Conservation (phyloP, 2,888 invertebrate genomes). For the Galerucella calmariensis region DNA sequence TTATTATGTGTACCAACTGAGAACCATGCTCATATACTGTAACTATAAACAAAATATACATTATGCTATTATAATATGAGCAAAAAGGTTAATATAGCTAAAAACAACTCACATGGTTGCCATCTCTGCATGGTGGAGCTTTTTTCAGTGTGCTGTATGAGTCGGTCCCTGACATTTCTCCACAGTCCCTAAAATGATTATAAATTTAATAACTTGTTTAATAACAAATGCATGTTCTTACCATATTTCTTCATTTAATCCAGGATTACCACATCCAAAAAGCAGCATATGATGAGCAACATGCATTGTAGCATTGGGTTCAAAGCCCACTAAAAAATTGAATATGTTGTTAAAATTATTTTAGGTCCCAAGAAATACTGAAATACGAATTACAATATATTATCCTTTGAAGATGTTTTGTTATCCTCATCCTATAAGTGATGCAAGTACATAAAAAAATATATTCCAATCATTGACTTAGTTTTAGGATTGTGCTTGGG, state of each 20-base stretch:
- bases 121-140: conserved; percentile 81
- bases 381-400: background rate
- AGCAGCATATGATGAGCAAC: conserved; percentile 94
- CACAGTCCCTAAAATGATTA: conserved; percentile 80
- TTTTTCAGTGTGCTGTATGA: conserved; percentile 63
- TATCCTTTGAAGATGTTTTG: no score
- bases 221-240: conserved; percentile 60
- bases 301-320: conserved; percentile 90
- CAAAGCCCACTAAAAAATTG: conserved; percentile 82
- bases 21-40: no score
- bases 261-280: conserved; percentile 88
- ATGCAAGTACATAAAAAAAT: no score
- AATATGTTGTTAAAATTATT: conserved; percentile 2
- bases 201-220: conserved; percentile 15
- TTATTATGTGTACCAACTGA: no score
- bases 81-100: background rate
- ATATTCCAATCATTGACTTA: no score
- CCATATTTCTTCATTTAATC: conserved; percentile 79
- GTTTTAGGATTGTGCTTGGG: no score
- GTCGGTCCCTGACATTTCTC: conserved; percentile 82
- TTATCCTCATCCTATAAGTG: no score
- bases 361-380: background rate
- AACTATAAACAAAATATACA: no score
- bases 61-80: background rate
- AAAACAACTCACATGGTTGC: conserved; percentile 72